Evolutionary conservation across 2,888 invertebrate species (phyloP), one percentile per base, ranked within the genome.

Genomic region (Dorcus parallelipipedus): DNA sequence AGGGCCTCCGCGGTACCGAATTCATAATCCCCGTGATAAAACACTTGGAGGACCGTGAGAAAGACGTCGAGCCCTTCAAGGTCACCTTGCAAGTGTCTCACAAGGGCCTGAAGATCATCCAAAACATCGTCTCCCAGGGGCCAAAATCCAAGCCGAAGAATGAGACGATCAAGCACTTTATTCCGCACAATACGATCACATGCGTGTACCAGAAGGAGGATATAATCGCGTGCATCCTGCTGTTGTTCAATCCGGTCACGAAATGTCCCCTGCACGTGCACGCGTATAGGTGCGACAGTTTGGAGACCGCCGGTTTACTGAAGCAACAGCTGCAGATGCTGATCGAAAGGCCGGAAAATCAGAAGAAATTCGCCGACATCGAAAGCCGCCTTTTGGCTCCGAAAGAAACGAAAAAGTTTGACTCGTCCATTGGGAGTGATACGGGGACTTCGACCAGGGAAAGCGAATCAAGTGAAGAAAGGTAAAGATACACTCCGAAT

Each of bases 201-300:
- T 94, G 91, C 75, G 93, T 93, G 14, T 89, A 91, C 69, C 93
- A 94, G 67, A 89, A 92, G 59, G 93, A 92, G 55, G 97, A 98
- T 74, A 88, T 97, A 43, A 96, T 97, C 47, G 94, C 95, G 1
- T 94, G 94, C 69, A 95, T 97, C 56, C 84, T 97, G 64, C 82
- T 97, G 49, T 86, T 97, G 1, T 95, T 93, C 76, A 97, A 97
- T 80, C 96, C 97, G 0, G 88, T 93, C 56, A 96, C 96, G 7
- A 91, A 93, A 67, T 94, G 95, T 75, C 96, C 96, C 0, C 88
- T 97, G 26, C 97, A 97, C 75, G 95, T 96, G 2, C 97, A 98
- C 76, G 96, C 95, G 54, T 97, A 86, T 75, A 86, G 96, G 79
- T 96, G 94, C 77, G 97, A 97, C 78, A 94, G 94, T 8, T 88